A percentile compares a stretch with the other conserved stretches of the same genome.
Evolutionary conservation across 2,888 invertebrate genomes (phyloP).

Genomic region (Chorisops tibialis): DNA sequence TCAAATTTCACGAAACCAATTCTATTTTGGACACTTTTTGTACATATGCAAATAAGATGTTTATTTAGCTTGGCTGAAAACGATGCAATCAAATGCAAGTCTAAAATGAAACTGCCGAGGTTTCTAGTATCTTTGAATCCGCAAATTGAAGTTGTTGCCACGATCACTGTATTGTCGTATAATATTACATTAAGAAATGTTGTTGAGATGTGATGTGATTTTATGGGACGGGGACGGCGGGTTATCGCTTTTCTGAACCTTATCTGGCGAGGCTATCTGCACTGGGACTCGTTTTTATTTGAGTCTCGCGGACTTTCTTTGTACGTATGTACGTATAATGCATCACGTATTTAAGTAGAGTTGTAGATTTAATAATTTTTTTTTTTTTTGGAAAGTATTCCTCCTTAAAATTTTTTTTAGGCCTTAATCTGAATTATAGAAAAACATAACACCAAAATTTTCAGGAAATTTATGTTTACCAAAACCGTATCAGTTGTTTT

Average conservation of each 20-base stretch:
- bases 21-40: not conserved
- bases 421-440: too few relatives aligned
- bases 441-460: too few relatives aligned
- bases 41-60: too few relatives aligned
- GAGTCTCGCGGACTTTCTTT: not conserved
- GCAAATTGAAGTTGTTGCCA: constrained; percentile 7
- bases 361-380: too few relatives aligned
- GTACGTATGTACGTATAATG: too few relatives aligned
- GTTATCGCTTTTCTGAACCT: constrained; percentile 15
- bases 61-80: too few relatives aligned
- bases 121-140: not conserved
- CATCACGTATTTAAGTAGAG: too few relatives aligned
- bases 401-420: too few relatives aligned
- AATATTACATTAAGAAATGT: constrained; percentile 3
- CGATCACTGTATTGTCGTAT: constrained; percentile 7
- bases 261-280: constrained; percentile 2
- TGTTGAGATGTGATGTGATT: not conserved
- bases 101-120: not conserved
- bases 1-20: not conserved
- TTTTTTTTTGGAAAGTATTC: too few relatives aligned
- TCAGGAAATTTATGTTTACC: too few relatives aligned
- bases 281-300: not conserved
- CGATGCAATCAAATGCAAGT: not conserved
- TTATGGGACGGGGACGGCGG: constrained; percentile 18
- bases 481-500: too few relatives aligned